Evolutionary conservation across 2,113 vertebrate genomes (phyloP).

Genomic region (Menidia beryllina): DNA sequence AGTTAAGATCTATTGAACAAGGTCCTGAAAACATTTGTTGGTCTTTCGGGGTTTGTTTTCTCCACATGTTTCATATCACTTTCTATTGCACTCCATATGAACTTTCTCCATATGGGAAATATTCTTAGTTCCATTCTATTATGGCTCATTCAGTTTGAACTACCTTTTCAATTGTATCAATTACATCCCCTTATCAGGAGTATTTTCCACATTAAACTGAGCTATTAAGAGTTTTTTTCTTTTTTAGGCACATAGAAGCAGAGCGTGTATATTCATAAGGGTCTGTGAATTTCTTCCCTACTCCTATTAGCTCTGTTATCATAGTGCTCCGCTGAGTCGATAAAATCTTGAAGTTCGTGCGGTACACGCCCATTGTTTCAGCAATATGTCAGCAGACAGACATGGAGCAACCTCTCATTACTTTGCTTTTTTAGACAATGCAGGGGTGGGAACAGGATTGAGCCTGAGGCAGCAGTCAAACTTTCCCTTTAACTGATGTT

Average conservation of each 20-base stretch:
- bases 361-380: constrained; percentile 71
- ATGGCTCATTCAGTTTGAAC: constrained; percentile 5
- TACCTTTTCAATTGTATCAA: not conserved
- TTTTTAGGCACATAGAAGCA: not conserved
- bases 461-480: constrained; percentile 65
- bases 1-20: too few species aligned
- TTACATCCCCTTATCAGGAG: constrained; percentile 17
- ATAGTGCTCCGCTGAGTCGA: constrained; percentile 35
- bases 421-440: not conserved
- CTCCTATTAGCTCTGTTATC: constrained; percentile 31
- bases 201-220: not conserved
- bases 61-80: not conserved
- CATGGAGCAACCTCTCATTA: constrained; percentile 42
- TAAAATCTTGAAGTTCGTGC: constrained; percentile 65
- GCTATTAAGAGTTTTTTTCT: not conserved
- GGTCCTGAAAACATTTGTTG: too few species aligned
- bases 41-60: too few species aligned
- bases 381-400: constrained; percentile 73
- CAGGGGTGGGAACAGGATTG: constrained; percentile 38
- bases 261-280: not conserved
- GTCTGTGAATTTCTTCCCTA: not conserved
- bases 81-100: constrained; percentile 31
- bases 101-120: constrained; percentile 38
- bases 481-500: constrained; percentile 37
- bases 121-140: constrained; percentile 30